phyloP scores from a whole-genome alignment of 1,140 invertebrate species.

The Lepidurus packardi region DNA sequence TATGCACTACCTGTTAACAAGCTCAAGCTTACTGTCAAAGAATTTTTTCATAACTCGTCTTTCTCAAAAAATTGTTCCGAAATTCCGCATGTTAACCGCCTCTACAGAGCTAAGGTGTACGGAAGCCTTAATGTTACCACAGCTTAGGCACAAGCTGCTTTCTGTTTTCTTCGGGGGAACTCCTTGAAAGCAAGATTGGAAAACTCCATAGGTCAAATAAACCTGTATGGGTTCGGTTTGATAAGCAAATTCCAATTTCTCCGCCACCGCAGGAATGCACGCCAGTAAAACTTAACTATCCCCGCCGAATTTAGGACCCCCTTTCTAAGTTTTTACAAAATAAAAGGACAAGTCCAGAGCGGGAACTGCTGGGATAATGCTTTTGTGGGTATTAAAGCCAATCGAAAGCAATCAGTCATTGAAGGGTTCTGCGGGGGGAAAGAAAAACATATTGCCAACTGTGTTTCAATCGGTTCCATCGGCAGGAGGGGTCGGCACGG shows the following conservation, averaged over 20 bases:
- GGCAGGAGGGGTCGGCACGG: slow-evolving; percentile 3
- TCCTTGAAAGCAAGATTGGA: not conserved
- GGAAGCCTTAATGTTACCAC: not conserved
- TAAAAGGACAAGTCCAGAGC: slow-evolving; percentile 8
- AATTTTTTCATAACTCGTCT: too few species aligned
- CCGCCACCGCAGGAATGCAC: not conserved
- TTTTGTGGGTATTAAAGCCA: not conserved
- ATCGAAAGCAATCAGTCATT: slow-evolving; percentile 10
- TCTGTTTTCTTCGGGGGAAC: not conserved
- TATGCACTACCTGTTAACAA: too few species aligned
- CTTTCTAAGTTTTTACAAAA: not conserved
- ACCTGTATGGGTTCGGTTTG: not conserved
- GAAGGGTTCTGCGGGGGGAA: not conserved
- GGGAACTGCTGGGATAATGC: not conserved
- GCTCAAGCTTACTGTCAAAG: too few species aligned
- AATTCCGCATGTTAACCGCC: too few species aligned
- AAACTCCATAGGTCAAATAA: not conserved
- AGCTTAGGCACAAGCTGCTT: not conserved
- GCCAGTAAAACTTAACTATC: not conserved
- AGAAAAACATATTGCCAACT: not conserved
- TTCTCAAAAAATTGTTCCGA: too few species aligned
- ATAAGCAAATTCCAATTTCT: slow-evolving; percentile 16
- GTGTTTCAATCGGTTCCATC: slow-evolving; percentile 18
- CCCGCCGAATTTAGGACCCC: not conserved
- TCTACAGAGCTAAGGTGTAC: not conserved